A percentile compares a stretch with the other conserved stretches of the same genome.
Evolutionary conservation across 1,140 invertebrate genomes (phyloP).

Genomic region (Ganaspis sp.): DNA sequence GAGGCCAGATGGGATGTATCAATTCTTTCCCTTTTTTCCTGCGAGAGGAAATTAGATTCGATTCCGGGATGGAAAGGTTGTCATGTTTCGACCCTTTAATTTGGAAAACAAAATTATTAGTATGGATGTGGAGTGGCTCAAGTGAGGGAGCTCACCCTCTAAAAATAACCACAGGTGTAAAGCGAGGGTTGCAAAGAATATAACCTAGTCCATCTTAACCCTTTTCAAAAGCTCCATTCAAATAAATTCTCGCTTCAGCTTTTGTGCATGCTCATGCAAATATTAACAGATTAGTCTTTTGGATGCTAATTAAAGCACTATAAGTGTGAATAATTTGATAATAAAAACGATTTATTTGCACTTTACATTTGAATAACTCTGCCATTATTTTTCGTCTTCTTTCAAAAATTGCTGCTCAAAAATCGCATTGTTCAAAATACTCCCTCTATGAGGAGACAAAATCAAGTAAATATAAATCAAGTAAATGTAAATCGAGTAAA

Average conservation of each 20-base stretch:
- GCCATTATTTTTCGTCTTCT: too few relatives aligned
- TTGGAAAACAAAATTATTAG: conserved; percentile 14
- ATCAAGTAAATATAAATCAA: too few relatives aligned
- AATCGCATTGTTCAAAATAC: too few relatives aligned
- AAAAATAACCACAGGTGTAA: conserved; percentile 18
- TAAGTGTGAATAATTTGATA: too few relatives aligned
- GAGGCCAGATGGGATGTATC: conserved; percentile 7
- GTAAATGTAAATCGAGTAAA: too few relatives aligned
- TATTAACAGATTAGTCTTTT: too few relatives aligned
- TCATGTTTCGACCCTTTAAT: neutral
- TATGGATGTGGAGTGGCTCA: neutral
- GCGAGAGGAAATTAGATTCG: conserved; percentile 6
- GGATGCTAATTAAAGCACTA: too few relatives aligned
- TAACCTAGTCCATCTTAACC: neutral
- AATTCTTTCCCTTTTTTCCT: conserved; percentile 4
- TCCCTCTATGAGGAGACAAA: too few relatives aligned
- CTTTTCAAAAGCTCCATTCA: neutral
- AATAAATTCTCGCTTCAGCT: neutral
- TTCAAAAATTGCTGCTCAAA: too few relatives aligned
- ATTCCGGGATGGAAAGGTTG: conserved; percentile 4
- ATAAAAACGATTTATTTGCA: too few relatives aligned
- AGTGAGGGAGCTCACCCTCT: neutral
- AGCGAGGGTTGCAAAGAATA: neutral
- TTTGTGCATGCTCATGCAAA: too few relatives aligned
- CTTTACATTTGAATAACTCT: too few relatives aligned